These are phyloP conservation scores for Leptinotarsa peninsularis DNA, from an alignment of 2,888 invertebrate species.

Conservation along the genomic window DNA sequence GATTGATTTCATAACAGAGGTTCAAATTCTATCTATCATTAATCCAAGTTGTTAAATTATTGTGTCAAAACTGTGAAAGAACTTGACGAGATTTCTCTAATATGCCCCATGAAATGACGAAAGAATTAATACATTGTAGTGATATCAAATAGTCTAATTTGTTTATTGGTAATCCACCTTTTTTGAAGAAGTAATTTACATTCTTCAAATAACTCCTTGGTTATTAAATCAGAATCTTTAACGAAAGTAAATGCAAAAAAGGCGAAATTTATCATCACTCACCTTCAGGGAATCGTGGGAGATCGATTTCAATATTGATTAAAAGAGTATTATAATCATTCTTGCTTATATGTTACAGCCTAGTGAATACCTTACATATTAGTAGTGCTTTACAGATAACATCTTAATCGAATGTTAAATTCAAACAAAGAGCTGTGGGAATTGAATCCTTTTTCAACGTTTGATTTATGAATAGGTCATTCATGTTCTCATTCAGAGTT, in stretches of 20 bases:
- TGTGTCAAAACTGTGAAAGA: too few relatives aligned
- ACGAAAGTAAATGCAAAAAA: neutral
- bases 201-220: too few relatives aligned
- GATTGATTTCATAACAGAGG: too few relatives aligned
- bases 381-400: neutral
- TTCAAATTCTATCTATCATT: too few relatives aligned
- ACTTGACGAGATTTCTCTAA: too few relatives aligned
- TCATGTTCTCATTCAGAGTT: neutral
- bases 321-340: neutral
- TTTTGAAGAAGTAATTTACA: too few relatives aligned
- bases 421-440: neutral
- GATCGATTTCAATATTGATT: neutral
- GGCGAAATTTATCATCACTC: neutral
- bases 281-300: neutral
- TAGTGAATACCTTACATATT: neutral
- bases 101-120: too few relatives aligned
- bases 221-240: too few relatives aligned
- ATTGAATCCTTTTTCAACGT: slow-evolving; percentile 1
- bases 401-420: slow-evolving; percentile 6
- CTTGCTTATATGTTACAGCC: neutral
- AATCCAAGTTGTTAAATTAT: too few relatives aligned
- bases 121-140: too few relatives aligned
- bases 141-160: too few relatives aligned
- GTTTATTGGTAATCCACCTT: too few relatives aligned
- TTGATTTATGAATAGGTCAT: slow-evolving; percentile 9